Base-by-base conservation (phyloP, 2,113 vertebrate genomes). In the Mirounga angustirostris region DNA sequence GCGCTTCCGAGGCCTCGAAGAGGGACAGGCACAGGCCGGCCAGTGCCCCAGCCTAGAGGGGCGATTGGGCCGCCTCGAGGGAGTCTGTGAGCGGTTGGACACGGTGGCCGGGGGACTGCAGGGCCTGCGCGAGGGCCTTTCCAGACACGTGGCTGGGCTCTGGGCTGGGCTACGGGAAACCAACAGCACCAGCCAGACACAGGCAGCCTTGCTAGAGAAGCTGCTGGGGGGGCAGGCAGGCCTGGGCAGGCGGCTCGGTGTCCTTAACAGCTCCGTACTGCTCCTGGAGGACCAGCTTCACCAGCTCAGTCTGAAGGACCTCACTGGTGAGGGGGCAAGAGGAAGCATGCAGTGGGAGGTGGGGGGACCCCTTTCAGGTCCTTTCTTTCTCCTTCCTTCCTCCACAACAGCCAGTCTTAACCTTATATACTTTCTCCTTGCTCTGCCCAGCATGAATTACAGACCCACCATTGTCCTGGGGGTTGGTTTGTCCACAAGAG, bases 51-150 rank as follows among this genome's bases (percentile, higher is more conserved):
- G 99, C 0, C 98, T 99, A 85, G 98, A 99, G 56, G 98, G 98
- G 10, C 98, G 99, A 33, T 54, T 99, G 73, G 98, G 99, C 83
- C 99, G 99, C 91, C 98, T 99, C 83, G 99, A 99, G 96, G 99
- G 98, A 1, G 97, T 99, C 58, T 99, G 99, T 40, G 98, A 98
- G 65, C 99, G 99, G 81, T 92, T 99, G 58, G 99, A 99, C 91
- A 98, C 98, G 0, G 98, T 99, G 54, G 99, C 99, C 0, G 98
- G 98, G 5, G 99, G 98, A 76, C 98, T 99, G 96, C 98, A 98
- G 52, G 98, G 97, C 76, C 99, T 99, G 82, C 99, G 99, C 1
- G 99, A 99, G 15, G 99, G 99, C 78, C 99, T 99, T 91, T 98
- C 99, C 97, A 98, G 98, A 79, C 99, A 99, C 0, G 99, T 99